Conservation (phyloP, 2,888 invertebrate species). For the Brenthis hecate region DNA sequence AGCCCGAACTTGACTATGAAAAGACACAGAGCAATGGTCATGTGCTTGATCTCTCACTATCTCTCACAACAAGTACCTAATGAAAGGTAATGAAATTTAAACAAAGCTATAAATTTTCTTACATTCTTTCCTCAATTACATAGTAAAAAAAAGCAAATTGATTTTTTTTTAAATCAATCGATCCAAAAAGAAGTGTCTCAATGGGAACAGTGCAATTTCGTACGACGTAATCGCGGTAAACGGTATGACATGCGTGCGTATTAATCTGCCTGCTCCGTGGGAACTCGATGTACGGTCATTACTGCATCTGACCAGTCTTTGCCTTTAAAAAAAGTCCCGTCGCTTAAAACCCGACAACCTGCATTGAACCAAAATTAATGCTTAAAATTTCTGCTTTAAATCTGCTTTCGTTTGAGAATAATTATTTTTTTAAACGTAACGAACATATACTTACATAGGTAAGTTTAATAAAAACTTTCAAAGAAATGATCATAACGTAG, state of each 20-base stretch:
- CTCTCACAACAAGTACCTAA: too few relatives aligned
- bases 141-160: neutral
- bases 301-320: conserved; percentile 25
- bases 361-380: conserved; percentile 12
- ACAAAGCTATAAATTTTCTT: too few relatives aligned
- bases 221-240: conserved; percentile 43
- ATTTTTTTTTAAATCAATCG: neutral
- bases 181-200: conserved; percentile 21
- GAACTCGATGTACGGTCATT: conserved; percentile 35
- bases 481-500: too few relatives aligned
- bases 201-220: conserved; percentile 34
- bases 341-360: conserved; percentile 12
- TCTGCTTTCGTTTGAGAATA: conserved; percentile 8
- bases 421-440: conserved; percentile 6
- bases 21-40: too few relatives aligned
- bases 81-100: too few relatives aligned
- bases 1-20: too few relatives aligned
- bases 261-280: conserved; percentile 42
- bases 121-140: too few relatives aligned
- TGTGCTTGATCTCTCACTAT: too few relatives aligned
- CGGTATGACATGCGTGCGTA: conserved; percentile 46
- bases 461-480: too few relatives aligned
- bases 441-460: neutral
- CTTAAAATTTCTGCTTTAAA: conserved; percentile 8
- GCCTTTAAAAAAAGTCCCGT: conserved; percentile 18